Base-by-base conservation (phyloP, 2,113 vertebrate genomes). In the Coptodon bakossiorum region DNA sequence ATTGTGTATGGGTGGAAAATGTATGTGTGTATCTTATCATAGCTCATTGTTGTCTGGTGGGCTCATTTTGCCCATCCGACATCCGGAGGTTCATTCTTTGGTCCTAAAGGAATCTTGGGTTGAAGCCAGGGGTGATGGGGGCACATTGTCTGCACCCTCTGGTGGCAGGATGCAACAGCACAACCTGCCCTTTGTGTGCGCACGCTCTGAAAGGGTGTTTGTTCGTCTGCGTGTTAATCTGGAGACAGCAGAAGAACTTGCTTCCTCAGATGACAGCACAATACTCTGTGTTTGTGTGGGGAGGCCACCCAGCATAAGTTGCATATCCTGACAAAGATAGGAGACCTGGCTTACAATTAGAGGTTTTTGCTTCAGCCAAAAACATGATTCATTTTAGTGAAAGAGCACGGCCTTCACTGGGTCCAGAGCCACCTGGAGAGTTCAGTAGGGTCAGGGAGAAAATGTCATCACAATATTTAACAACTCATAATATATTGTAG, bases 71-170 rank as follows among this genome's bases (percentile, higher is more conserved):
- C 57, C 48, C 9, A 85, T 81, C 86, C 52, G 43, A 91, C 93
- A 94, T 94, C 94, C 91, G 89, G 92, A 93, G 84, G 80, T 88
- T 93, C 79, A 88, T 92, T 94, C 90, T 93, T 91, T 91, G 85
- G 81, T 81, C 80, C 85, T 66, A 63, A 84, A 94, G 85, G 91
- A 93, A 94, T 90, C 80, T 90, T 29, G 14, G 86, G 88, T 59
- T 82, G 59, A 76, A 90, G 79, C 90, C 86, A 78, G 84, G 87
- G 89, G 81, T 48, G 91, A 96, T 95, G 94, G 92, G 95, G 95
- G 95, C 86, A 92, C 88, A 96, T 95, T 96, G 89, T 96, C 92
- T 95, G 95, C 94, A 93, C 96, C 96, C 95, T 96, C 96, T 97
- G 94, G 94, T 96, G 96, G 96, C 91, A 86, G 89, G 92, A 96